Conservation (phyloP, 1,140 invertebrate species). For the Mactra quadrangularis region DNA sequence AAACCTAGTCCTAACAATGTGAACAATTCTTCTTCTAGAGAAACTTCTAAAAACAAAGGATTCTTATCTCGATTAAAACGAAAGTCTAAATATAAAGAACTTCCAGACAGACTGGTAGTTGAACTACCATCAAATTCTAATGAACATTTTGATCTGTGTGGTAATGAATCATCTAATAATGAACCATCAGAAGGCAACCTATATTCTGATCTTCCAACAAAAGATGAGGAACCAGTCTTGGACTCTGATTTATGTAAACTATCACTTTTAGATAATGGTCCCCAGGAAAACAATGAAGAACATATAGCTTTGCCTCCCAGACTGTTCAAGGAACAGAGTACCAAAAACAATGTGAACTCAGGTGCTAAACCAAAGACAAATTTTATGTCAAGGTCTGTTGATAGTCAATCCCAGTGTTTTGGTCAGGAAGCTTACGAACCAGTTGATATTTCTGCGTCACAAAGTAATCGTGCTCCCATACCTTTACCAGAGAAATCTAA, state of each 20-base stretch:
- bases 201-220: conserved; percentile 43
- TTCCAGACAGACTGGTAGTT: conserved; percentile 11
- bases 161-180: background rate
- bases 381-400: background rate
- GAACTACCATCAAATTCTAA: background rate
- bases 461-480: background rate
- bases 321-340: background rate
- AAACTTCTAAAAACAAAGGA: background rate
- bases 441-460: conserved; percentile 10
- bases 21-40: background rate
- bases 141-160: too few species aligned
- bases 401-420: conserved; percentile 5
- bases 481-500: conserved; percentile 16
- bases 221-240: background rate
- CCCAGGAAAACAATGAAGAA: background rate
- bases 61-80: conserved; percentile 3
- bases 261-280: conserved; percentile 5
- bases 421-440: conserved; percentile 43
- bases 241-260: conserved; percentile 39
- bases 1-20: background rate
- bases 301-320: conserved; percentile 15
- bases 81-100: background rate
- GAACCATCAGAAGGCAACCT: background rate
- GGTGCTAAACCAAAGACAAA: background rate
- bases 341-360: too few species aligned